phyloP scores from a whole-genome alignment of 2,797 vertebrate species.

The Amazona finschi region DNA sequence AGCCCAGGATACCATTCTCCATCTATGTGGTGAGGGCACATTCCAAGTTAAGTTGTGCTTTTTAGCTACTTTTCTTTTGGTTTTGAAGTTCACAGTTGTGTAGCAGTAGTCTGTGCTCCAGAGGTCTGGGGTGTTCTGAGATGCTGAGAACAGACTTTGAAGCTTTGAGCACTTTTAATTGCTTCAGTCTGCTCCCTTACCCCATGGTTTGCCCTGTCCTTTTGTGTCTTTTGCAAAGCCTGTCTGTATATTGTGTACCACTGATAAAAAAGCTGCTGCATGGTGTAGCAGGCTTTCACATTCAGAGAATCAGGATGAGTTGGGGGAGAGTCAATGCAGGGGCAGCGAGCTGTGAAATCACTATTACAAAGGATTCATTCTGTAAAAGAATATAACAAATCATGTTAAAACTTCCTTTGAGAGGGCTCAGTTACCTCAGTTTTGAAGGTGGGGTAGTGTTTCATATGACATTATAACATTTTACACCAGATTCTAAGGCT shows the following conservation, averaged over 20 bases:
- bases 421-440: background rate
- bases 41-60: background rate
- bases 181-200: background rate
- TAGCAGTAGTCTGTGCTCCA: background rate
- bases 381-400: background rate
- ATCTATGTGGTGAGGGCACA: background rate
- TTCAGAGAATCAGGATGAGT: background rate
- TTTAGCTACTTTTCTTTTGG: background rate
- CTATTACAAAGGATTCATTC: constrained; percentile 1
- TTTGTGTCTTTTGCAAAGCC: background rate
- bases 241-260: background rate
- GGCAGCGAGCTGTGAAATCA: constrained; percentile 18
- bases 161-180: background rate
- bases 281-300: background rate
- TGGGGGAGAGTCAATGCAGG: background rate
- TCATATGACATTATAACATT: background rate
- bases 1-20: accelerated
- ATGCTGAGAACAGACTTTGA: background rate
- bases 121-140: background rate
- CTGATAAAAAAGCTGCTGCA: background rate
- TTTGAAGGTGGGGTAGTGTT: background rate
- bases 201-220: background rate
- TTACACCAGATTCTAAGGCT: background rate
- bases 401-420: background rate
- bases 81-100: background rate